Base-by-base conservation (phyloP, 1,140 invertebrate genomes). In the Meloidogyne chitwoodi region DNA sequence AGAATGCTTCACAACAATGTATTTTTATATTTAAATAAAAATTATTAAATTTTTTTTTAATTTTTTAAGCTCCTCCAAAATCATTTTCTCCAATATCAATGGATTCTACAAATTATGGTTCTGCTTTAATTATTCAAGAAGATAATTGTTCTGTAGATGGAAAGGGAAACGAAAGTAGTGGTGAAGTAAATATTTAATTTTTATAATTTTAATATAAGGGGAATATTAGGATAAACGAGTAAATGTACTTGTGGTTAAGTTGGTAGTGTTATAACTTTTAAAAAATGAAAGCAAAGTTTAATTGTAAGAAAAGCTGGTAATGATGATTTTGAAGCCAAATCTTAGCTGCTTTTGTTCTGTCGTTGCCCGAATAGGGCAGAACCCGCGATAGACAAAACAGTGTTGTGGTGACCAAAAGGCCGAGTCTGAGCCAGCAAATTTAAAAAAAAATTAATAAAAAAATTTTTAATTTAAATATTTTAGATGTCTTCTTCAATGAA, bases 361-460 rank as follows among this genome's bases (percentile, higher is more conserved):
- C 56, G 38, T 72, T 38, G n/a, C 65, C 65, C 65, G 65, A 67
- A 67, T 41, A 67, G 65, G 65, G 65, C 8, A 34, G 65, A 56
- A 56, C 48, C 48, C 48, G 22, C 65, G 65, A 22, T 41, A 8
- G 65, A 24, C 29, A 31, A 41, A 41, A 6, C 19, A 38, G 29
- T 31, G 24, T 63, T 5, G 56, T 73, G 71, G 38, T 29, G 71
- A 73, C 56, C 6, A 63, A 73, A n/a, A 73, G 71, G 71, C 71
- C 71, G 71, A 73, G 71, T 22, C 71, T 73, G 71, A 73, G 71
- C 71, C 56, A 73, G 34, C 31, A 12, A 12, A 72, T n/a, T n/a
- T n/a, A 24, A 56, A 29, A 62, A 63, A 31, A 22, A 48, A 27
- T 6, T 26, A 31, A 4, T 34, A 6, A 38, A 26, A 12, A 14